Evolutionary conservation across 2,797 vertebrate species (phyloP).

Genomic region (Hapalemur alaotrensis): DNA sequence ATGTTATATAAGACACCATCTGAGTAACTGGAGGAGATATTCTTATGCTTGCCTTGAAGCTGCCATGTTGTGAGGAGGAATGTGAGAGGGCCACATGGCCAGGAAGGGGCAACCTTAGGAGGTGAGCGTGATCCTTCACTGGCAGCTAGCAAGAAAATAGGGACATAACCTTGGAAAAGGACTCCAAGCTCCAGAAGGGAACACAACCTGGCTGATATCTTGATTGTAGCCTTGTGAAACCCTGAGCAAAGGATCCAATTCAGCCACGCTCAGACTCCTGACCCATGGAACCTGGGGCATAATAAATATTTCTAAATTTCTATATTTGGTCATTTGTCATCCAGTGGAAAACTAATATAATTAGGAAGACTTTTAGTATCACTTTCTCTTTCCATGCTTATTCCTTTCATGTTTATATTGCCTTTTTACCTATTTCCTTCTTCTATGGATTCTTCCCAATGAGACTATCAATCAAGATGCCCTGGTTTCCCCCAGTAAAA

Average conservation of each 20-base stretch:
- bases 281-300: background rate
- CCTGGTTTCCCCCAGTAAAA: background rate
- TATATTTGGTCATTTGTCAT: background rate
- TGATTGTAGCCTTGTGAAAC: background rate
- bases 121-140: background rate
- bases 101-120: background rate
- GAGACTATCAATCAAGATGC: background rate
- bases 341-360: background rate
- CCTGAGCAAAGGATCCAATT: background rate
- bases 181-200: background rate
- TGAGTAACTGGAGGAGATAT: background rate
- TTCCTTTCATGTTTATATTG: background rate
- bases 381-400: background rate
- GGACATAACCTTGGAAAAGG: background rate
- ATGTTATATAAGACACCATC: background rate
- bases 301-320: background rate
- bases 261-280: background rate
- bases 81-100: background rate
- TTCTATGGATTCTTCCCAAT: conserved; percentile 1
- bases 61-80: background rate
- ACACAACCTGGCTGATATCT: background rate
- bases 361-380: background rate
- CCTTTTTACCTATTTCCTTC: background rate
- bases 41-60: background rate
- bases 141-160: background rate